A percentile compares a stretch with the other conserved stretches of the same genome.
These are phyloP conservation scores for Pseudomyrmex cubaensis DNA, from an alignment of 1,140 invertebrate species.

Conservation along the genomic window DNA sequence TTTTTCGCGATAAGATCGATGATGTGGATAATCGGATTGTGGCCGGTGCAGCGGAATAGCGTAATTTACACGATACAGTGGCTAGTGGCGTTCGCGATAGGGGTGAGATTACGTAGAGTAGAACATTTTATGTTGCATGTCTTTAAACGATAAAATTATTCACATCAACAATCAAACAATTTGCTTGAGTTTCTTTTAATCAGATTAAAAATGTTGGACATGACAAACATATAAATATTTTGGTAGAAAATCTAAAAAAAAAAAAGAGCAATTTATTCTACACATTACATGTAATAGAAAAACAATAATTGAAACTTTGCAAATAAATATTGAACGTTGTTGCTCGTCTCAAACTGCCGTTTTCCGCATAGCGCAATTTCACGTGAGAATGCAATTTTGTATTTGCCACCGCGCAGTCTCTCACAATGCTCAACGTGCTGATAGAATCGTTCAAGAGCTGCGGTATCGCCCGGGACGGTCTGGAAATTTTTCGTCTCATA, in stretches of 20 bases:
- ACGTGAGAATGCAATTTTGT: slow-evolving; percentile 25
- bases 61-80: slow-evolving; percentile 28
- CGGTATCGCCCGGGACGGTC: background rate
- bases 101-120: slow-evolving; percentile 20
- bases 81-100: slow-evolving; percentile 11
- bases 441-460: slow-evolving; percentile 15
- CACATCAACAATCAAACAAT: background rate
- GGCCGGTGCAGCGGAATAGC: slow-evolving; percentile 18
- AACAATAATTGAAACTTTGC: slow-evolving; percentile 7
- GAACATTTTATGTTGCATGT: slow-evolving; percentile 3
- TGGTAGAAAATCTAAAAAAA: background rate
- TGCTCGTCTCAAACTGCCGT: background rate
- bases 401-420: slow-evolving; percentile 12
- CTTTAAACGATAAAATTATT: too few relatives aligned
- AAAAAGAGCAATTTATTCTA: background rate
- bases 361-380: background rate
- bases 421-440: slow-evolving; percentile 19
- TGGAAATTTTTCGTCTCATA: slow-evolving; percentile 19
- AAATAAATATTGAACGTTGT: background rate
- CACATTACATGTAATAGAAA: background rate
- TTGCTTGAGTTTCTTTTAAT: background rate
- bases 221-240: background rate
- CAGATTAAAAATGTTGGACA: background rate
- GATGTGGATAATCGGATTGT: slow-evolving; percentile 22
- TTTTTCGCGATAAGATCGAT: slow-evolving; percentile 20